These are phyloP conservation scores for Ictalurus furcatus DNA, from an alignment of 2,113 vertebrate genomes.

Conservation along the genomic window DNA sequence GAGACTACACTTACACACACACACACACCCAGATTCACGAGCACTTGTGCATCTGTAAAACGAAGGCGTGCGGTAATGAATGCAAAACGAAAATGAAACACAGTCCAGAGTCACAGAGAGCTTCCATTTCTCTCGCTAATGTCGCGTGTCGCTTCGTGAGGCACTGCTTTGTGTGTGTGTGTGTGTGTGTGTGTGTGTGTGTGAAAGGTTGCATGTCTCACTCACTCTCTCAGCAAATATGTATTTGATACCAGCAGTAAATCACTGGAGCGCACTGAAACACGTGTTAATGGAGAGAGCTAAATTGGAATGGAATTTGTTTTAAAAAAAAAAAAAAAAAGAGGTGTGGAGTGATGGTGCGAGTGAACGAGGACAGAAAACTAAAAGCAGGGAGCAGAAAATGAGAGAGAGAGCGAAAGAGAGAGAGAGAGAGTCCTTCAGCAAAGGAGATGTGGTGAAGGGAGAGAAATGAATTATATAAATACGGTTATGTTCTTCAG, in stretches of 20 bases:
- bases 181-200: slow-evolving; percentile 19
- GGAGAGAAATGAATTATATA: background rate
- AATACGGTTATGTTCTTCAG: background rate
- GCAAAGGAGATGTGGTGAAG: background rate
- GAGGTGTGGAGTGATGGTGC: background rate
- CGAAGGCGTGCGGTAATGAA: slow-evolving; percentile 52
- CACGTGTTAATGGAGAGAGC: slow-evolving; percentile 73
- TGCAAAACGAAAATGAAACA: slow-evolving; percentile 60
- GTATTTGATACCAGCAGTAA: slow-evolving; percentile 82
- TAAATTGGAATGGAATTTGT: slow-evolving; percentile 67
- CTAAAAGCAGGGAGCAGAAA: slow-evolving; percentile 4
- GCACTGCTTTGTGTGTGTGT: background rate
- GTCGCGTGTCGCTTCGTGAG: slow-evolving; percentile 77
- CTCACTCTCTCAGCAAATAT: slow-evolving; percentile 80
- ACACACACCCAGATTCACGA: slow-evolving; percentile 18
- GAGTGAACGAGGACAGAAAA: slow-evolving; percentile 14
- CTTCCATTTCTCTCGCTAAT: slow-evolving; percentile 79
- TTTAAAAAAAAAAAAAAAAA: slow-evolving; percentile 41
- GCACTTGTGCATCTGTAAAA: background rate
- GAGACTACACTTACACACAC: background rate
- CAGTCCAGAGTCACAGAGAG: slow-evolving; percentile 58
- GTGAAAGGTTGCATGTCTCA: slow-evolving; percentile 76
- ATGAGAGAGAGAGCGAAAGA: background rate
- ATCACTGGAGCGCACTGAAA: slow-evolving; percentile 70
- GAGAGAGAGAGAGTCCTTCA: background rate